Conservation (phyloP, 1,140 invertebrate genomes). For the Ericerus pela region DNA sequence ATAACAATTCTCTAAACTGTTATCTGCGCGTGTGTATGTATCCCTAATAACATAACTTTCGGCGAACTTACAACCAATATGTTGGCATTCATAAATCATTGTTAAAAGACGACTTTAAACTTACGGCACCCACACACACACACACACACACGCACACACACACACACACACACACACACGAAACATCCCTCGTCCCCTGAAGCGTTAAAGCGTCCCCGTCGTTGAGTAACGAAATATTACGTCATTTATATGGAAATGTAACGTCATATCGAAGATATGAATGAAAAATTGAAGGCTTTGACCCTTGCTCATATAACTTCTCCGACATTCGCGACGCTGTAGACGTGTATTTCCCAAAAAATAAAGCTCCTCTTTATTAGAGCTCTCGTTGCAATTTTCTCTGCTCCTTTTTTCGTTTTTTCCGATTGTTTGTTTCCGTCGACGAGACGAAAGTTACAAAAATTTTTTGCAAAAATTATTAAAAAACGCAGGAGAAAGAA, state of each 20-base stretch:
- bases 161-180: no score
- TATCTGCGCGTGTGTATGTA: no score
- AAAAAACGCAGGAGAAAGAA: no score
- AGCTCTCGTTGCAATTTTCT: no score
- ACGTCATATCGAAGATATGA: conserved; percentile 11
- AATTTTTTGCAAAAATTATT: no score
- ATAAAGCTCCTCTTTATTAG: no score
- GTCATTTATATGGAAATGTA: conserved; percentile 11
- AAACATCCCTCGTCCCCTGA: neutral
- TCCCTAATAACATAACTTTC: conserved; percentile 10
- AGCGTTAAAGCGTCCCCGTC: conserved; percentile 5
- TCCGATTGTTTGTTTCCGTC: no score
- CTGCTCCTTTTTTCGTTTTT: no score
- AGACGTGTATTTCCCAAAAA: no score
- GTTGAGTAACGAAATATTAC: conserved; percentile 1
- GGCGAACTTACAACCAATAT: conserved; percentile 8
- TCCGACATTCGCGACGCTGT: neutral
- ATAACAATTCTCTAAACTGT: conserved; percentile 2
- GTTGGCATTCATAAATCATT: conserved; percentile 12
- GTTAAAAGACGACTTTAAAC: conserved; percentile 7
- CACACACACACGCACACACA: no score
- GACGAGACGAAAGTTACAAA: no score
- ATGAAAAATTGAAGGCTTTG: conserved; percentile 12
- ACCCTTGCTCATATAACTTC: neutral
- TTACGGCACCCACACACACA: no score